These are phyloP conservation scores for Solenodon paradoxus DNA, from an alignment of 2,113 vertebrate species.

Conservation along the genomic window DNA sequence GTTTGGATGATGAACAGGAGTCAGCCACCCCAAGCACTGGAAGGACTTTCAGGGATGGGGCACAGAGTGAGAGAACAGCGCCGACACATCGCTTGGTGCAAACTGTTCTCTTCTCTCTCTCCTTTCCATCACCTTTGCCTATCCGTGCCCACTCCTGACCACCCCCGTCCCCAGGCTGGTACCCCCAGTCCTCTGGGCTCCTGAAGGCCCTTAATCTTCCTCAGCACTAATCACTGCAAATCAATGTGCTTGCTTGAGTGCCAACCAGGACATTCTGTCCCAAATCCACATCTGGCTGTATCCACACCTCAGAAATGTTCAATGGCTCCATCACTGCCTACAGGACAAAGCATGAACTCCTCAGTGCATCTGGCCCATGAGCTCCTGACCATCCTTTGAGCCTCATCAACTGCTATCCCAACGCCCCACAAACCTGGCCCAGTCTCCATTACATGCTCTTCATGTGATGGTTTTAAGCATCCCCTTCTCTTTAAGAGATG, in stretches of 20 bases:
- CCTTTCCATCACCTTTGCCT: background rate
- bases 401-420: background rate
- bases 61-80: background rate
- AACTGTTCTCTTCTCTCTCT: background rate
- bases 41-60: background rate
- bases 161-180: no score
- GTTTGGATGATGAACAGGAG: background rate
- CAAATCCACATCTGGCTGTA: background rate
- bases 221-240: background rate
- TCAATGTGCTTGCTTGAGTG: background rate
- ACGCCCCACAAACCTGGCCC: background rate
- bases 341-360: background rate
- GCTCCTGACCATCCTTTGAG: background rate
- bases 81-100: background rate
- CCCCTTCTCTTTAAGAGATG: background rate
- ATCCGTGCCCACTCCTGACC: fast-evolving
- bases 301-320: background rate
- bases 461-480: background rate
- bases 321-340: background rate
- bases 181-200: background rate
- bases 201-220: background rate
- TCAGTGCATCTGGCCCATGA: background rate
- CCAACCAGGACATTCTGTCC: background rate
- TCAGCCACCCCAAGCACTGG: background rate
- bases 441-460: background rate